Base-by-base conservation (phyloP, 1,140 invertebrate genomes). In the Parapsyche elsis region DNA sequence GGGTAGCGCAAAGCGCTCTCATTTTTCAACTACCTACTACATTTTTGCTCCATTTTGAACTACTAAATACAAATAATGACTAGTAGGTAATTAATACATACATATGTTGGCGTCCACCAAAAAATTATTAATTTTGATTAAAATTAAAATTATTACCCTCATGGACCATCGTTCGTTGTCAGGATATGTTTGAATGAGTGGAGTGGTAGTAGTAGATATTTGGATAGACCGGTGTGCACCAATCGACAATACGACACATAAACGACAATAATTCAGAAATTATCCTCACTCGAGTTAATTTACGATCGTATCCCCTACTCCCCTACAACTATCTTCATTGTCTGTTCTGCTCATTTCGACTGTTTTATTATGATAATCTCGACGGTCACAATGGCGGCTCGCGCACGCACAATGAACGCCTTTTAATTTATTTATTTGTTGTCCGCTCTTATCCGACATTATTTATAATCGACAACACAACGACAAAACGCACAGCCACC, bases 361-460 rank as follows among this genome's bases (percentile, higher is more conserved):
- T 59, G 75, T 45, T 77, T 64, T 77, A 64, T 77, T 77, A 77
- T 77, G 75, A 77, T 77, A 77, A 77, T 77, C 73, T 16, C 53
- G 14, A n/a, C 53, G 53, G 30, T 38, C 64, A 46, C 71, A 46
- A 73, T 16, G 16, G 21, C 30, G 24, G 61, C 19, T 12, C 61
- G 38, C 16, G n/a, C 16, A 24, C 26, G 10, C 38, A 49, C 71
- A 30, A 44, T 71, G 67, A 30, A 71, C 30, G 14, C 44, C 44
- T 49, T 73, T 73, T 73, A 73, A 73, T 73, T 73, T 73, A 73
- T 73, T 38, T 73, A 12, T 38, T 38, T 38, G 38, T 67, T 67
- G 61, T 67, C 61, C 14, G 21, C 71, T 30, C 23, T 73, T 73
- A 73, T 73, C 71, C 45, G 71, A 46, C 45, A 38, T 73, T 46